phyloP scores from a whole-genome alignment of 1,140 invertebrate species.

The Chrysoperla carnea region DNA sequence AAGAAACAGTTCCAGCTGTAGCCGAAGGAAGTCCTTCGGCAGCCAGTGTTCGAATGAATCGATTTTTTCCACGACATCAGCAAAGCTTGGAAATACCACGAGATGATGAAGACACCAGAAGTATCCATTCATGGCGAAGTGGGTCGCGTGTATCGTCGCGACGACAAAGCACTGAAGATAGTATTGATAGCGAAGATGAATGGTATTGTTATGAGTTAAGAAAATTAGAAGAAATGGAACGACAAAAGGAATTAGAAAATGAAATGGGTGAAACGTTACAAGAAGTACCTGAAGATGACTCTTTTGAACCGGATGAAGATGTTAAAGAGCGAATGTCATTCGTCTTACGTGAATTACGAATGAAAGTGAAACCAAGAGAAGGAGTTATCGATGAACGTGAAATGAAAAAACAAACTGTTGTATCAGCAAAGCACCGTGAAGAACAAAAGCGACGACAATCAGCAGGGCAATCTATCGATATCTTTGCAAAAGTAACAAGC shows the following conservation, averaged over 20 bases:
- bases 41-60: constrained; percentile 32
- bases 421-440: constrained; percentile 23
- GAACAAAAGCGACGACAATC: constrained; percentile 14
- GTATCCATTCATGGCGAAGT: constrained; percentile 71
- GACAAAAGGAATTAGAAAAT: constrained; percentile 44
- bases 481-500: constrained; percentile 29
- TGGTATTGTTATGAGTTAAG: constrained; percentile 81
- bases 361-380: constrained; percentile 36
- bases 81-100: constrained; percentile 67
- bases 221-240: constrained; percentile 72
- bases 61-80: constrained; percentile 48
- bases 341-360: constrained; percentile 51
- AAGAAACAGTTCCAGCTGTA: constrained; percentile 22
- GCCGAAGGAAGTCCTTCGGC: constrained; percentile 45
- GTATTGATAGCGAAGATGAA: constrained; percentile 83
- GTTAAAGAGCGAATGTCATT: constrained; percentile 62
- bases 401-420: constrained; percentile 18
- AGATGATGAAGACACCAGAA: constrained; percentile 64
- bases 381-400: constrained; percentile 17
- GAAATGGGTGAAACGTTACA: constrained; percentile 38
- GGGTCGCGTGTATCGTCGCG: constrained; percentile 72
- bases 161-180: constrained; percentile 80
- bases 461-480: constrained; percentile 4
- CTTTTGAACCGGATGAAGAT: constrained; percentile 42
- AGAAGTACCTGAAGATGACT: constrained; percentile 35